Conservation (phyloP, 2,797 vertebrate species). For the Nannoperca australis region DNA sequence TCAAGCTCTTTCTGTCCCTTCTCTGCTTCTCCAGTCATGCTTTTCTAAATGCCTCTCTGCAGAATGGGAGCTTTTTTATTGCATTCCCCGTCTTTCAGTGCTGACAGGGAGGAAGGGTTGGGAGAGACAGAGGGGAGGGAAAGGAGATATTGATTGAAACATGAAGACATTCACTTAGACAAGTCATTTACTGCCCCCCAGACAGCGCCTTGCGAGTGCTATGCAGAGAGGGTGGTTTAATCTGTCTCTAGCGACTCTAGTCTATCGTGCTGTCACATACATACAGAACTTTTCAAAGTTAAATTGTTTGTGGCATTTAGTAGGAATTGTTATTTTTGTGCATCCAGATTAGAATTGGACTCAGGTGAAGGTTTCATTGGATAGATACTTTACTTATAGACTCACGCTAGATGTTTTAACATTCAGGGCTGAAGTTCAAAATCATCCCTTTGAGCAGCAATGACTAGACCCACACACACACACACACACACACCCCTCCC, state of each 20-base stretch:
- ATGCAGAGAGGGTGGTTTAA: constrained; percentile 53
- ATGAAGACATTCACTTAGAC: constrained; percentile 77
- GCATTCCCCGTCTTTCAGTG: constrained; percentile 63
- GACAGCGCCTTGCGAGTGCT: constrained; percentile 36
- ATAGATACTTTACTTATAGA: constrained; percentile 3
- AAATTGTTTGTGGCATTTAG: constrained; percentile 29
- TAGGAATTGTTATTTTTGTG: constrained; percentile 17
- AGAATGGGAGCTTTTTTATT: constrained; percentile 74
- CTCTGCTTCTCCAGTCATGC: constrained; percentile 61
- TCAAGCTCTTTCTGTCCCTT: constrained; percentile 59
- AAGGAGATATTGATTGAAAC: constrained; percentile 77
- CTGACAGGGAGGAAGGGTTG: constrained; percentile 24
- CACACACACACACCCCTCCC: constrained; percentile 1
- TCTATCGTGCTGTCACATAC: constrained; percentile 32
- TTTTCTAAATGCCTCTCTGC: constrained; percentile 68
- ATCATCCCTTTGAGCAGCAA: constrained; percentile 12
- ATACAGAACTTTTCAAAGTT: constrained; percentile 35
- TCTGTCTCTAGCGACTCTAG: constrained; percentile 23
- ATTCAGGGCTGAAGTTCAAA: constrained; percentile 18
- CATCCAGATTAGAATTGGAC: constrained; percentile 7
- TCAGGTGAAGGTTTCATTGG: constrained; percentile 9
- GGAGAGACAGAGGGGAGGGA: constrained; percentile 51
- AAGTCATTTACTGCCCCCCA: constrained; percentile 75
- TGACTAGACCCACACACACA: constrained; percentile 8
- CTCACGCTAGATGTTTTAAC: constrained; percentile 15